phyloP scores from a whole-genome alignment of 2,888 invertebrate genomes.

The Trichacis sp. region DNA sequence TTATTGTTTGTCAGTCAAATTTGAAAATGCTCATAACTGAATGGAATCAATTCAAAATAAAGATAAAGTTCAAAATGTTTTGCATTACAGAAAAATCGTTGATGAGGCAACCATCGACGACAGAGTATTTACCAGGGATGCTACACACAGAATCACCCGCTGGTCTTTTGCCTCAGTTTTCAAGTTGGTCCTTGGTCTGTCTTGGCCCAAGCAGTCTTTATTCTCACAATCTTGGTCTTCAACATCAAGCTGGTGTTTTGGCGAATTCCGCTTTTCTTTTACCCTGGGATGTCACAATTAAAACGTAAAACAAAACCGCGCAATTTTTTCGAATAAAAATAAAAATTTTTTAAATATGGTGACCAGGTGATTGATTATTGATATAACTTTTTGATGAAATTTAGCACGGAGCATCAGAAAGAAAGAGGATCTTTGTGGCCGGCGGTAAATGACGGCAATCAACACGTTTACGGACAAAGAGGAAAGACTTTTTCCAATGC shows the following conservation, averaged over 20 bases:
- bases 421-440: slow-evolving; percentile 67
- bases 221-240: slow-evolving; percentile 86
- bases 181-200: slow-evolving; percentile 92
- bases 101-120: slow-evolving; percentile 82
- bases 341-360: no score
- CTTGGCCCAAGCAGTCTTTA: slow-evolving; percentile 92
- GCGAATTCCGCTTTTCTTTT: slow-evolving; percentile 90
- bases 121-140: slow-evolving; percentile 93
- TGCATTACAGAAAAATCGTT: slow-evolving; percentile 71
- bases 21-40: no score
- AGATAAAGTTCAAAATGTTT: not conserved
- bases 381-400: slow-evolving; percentile 1
- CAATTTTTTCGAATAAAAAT: no score
- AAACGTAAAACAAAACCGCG: no score
- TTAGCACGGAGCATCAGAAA: slow-evolving; percentile 67
- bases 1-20: no score
- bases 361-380: slow-evolving; percentile 5
- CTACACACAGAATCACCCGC: slow-evolving; percentile 83
- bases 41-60: no score
- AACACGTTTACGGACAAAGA: slow-evolving; percentile 56
- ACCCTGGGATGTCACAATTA: slow-evolving; percentile 89
- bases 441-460: slow-evolving; percentile 58
- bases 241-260: slow-evolving; percentile 92
- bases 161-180: slow-evolving; percentile 85
- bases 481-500: slow-evolving; percentile 65